These are phyloP conservation scores for Catocala sponsa DNA, from an alignment of 2,888 invertebrate genomes.

Conservation along the genomic window DNA sequence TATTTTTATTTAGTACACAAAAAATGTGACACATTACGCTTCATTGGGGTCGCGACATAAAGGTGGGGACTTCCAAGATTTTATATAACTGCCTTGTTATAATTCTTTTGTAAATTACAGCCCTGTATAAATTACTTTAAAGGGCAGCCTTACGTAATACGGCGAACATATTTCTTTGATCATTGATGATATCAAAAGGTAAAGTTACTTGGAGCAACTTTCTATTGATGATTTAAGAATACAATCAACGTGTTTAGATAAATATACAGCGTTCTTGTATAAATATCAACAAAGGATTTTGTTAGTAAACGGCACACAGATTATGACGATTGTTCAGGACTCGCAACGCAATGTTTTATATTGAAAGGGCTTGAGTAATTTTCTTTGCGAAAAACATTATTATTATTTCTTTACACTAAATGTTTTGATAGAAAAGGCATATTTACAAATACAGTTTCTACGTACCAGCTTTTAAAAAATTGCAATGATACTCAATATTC, in stretches of 20 bases:
- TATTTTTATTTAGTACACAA: constrained; percentile 61
- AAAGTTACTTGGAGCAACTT: constrained; percentile 18
- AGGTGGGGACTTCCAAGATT: constrained; percentile 41
- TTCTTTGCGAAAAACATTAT: constrained; percentile 1
- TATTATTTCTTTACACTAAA: too few species aligned
- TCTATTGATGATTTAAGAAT: constrained; percentile 13
- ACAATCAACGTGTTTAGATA: neutral
- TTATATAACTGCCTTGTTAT: constrained; percentile 46
- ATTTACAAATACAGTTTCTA: too few species aligned
- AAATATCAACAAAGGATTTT: constrained; percentile 7
- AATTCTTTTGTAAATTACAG: constrained; percentile 53
- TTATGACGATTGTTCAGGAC: constrained; percentile 15
- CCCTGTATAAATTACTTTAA: constrained; percentile 45
- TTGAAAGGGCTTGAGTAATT: constrained; percentile 22
- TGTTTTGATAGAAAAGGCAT: too few species aligned
- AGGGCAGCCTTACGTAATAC: constrained; percentile 37
- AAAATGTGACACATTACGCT: constrained; percentile 60
- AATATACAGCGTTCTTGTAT: constrained; percentile 6
- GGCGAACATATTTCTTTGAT: constrained; percentile 29
- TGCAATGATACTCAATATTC: too few species aligned
- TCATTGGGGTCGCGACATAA: constrained; percentile 48
- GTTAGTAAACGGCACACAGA: constrained; percentile 14
- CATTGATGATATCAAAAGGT: constrained; percentile 11
- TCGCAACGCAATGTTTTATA: constrained; percentile 1
- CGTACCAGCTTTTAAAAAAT: too few species aligned